phyloP scores from a whole-genome alignment of 1,140 invertebrate species.

The Adoxophyes honmai region DNA sequence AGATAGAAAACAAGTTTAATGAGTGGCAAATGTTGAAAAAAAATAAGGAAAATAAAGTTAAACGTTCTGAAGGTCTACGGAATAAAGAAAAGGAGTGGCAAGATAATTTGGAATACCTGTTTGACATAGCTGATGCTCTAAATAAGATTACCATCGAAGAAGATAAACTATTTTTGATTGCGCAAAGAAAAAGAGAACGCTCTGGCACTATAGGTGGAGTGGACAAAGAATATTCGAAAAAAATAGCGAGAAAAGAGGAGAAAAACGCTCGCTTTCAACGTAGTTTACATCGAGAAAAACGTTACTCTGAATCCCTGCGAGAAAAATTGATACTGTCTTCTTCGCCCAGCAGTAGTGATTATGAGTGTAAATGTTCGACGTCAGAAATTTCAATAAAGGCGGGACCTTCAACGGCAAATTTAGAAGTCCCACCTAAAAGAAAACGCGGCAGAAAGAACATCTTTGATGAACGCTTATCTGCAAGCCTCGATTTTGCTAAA shows the following conservation, averaged over 20 bases:
- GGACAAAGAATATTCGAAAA: slow-evolving; percentile 13
- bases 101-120: slow-evolving; percentile 29
- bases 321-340: slow-evolving; percentile 22
- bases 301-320: background rate
- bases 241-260: background rate
- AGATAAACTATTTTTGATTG: slow-evolving; percentile 33
- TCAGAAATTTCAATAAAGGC: background rate
- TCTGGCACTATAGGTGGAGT: slow-evolving; percentile 14
- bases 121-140: slow-evolving; percentile 33
- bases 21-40: slow-evolving; percentile 33
- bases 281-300: slow-evolving; percentile 9
- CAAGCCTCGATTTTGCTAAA: slow-evolving; percentile 33
- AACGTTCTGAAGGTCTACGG: slow-evolving; percentile 19
- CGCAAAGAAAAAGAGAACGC: slow-evolving; percentile 26
- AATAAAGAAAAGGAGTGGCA: slow-evolving; percentile 28
- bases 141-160: slow-evolving; percentile 33
- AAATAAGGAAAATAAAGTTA: slow-evolving; percentile 29
- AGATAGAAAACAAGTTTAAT: slow-evolving; percentile 28
- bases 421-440: background rate
- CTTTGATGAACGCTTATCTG: slow-evolving; percentile 22
- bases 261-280: slow-evolving; percentile 6
- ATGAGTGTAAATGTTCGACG: background rate
- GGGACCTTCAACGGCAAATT: background rate
- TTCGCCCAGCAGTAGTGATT: slow-evolving; percentile 5
- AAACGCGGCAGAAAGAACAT: slow-evolving; percentile 23